Percentiles rank a stretch among this genome's conserved stretches.
phyloP scores from a whole-genome alignment of 2,113 vertebrate species.

The Anser cygnoides region DNA sequence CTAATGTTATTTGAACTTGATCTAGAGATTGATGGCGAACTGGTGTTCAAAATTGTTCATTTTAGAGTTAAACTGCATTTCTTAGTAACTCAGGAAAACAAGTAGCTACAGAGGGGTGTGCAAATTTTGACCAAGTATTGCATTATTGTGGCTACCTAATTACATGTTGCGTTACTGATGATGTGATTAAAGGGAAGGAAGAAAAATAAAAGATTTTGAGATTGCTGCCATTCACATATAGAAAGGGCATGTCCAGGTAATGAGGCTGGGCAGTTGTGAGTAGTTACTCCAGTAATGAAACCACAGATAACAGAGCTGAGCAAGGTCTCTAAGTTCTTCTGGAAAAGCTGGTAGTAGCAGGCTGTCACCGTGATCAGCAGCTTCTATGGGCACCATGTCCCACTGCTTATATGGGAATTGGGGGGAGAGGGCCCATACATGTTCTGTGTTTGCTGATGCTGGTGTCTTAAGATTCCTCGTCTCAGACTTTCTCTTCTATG shows the following conservation, averaged over 20 bases:
- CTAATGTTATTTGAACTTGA: background rate
- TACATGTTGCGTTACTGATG: background rate
- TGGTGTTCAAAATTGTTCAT: too few relatives aligned
- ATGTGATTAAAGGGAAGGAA: background rate
- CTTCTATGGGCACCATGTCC: too few relatives aligned
- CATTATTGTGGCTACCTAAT: background rate
- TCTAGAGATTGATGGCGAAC: background rate
- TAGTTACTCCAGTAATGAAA: background rate
- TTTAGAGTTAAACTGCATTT: background rate
- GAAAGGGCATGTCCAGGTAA: background rate
- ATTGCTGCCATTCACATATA: background rate
- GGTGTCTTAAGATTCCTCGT: background rate
- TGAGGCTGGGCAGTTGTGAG: background rate
- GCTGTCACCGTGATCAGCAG: background rate
- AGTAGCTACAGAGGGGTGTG: background rate
- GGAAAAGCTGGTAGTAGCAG: background rate
- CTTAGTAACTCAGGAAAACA: too few relatives aligned
- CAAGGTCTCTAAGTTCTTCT: background rate
- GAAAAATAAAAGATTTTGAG: background rate
- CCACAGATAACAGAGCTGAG: background rate
- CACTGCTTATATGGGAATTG: too few relatives aligned
- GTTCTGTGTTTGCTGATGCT: background rate
- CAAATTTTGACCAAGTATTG: background rate
- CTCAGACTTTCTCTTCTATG: background rate
- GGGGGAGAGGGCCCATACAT: too few relatives aligned